A percentile compares a stretch with the other conserved stretches of the same genome.
Conservation (phyloP, 2,888 invertebrate genomes). For the Catotricha subobsoleta region DNA sequence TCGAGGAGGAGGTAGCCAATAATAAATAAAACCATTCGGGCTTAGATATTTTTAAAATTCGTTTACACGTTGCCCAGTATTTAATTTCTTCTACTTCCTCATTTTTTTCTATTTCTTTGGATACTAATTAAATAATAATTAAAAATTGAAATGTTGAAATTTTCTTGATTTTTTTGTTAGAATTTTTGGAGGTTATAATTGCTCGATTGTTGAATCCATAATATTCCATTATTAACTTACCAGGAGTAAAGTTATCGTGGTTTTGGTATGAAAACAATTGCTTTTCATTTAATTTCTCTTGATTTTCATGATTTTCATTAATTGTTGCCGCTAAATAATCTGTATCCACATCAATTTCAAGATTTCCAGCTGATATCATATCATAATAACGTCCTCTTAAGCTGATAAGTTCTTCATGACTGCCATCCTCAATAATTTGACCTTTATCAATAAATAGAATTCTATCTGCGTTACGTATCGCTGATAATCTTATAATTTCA, state of each 20-base stretch:
- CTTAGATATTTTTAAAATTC: constrained; percentile 43
- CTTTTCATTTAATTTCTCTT: background rate
- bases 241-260: constrained; percentile 6
- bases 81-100: constrained; percentile 18
- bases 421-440: constrained; percentile 51
- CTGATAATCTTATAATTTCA: constrained; percentile 39
- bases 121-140: background rate
- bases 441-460: constrained; percentile 57
- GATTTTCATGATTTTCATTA: background rate
- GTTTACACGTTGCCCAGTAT: constrained; percentile 26
- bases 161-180: background rate
- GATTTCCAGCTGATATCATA: constrained; percentile 34
- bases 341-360: constrained; percentile 12
- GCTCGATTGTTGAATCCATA: background rate
- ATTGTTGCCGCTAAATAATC: background rate
- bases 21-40: constrained; percentile 51
- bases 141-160: background rate
- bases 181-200: too few relatives aligned
- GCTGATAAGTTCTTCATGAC: constrained; percentile 49
- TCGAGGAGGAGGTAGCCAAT: constrained; percentile 42
- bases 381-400: constrained; percentile 47
- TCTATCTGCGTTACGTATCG: constrained; percentile 50
- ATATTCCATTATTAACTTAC: background rate
- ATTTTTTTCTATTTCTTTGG: constrained; percentile 17
- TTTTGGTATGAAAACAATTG: constrained; percentile 16